Evolutionary conservation across 2,888 invertebrate genomes (phyloP), one percentile per base, ranked within the genome.

Genomic region (Perdita meconis): DNA sequence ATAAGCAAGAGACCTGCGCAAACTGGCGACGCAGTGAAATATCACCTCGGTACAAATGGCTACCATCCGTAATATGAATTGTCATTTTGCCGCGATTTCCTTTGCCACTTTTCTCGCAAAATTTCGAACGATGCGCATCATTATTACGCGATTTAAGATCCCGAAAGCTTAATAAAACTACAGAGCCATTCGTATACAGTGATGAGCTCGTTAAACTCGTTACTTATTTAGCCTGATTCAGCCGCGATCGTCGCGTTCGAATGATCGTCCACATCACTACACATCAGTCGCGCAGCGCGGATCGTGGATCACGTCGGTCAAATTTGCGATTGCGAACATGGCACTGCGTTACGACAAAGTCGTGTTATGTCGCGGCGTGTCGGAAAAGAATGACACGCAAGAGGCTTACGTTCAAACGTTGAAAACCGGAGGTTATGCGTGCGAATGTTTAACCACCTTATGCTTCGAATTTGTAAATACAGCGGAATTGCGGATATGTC

Each of bases 381-480:
- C 86, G 2, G 87, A 86, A 26, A 86, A 87, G 56, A 86, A 79
- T 50, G 88, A 89, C 13, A 85, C 80, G 4, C 85, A 88, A 67
- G 85, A 89, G 53, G 67, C 76, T 16, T 92, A 91, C 53, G 72
- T 82, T 61, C 76, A 80, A 53, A 78, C 76, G 26, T 87, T 92
- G 8, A 67, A 84, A 79, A 72, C 86, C 0, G 87, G 87, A 53
- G 91, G 90, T 71, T 91, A 88, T 56, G 59, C 51, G 24, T 92
- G 90, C 67, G 65, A 87, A 36, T 83, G 84, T 71, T 83, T 92
- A 19, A 81, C 87, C 12, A 86, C 89, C 12, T 61, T 92, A 16
- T 78, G 80, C 42, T 92, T 92, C 73, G 84, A 89, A 76, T 92
- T 89, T 65, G 63, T 89, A 2, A 92, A 91, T 77, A 80, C 85